These are phyloP conservation scores for Hemitrygon akajei DNA, from an alignment of 2,797 vertebrate genomes.

Conservation along the genomic window DNA sequence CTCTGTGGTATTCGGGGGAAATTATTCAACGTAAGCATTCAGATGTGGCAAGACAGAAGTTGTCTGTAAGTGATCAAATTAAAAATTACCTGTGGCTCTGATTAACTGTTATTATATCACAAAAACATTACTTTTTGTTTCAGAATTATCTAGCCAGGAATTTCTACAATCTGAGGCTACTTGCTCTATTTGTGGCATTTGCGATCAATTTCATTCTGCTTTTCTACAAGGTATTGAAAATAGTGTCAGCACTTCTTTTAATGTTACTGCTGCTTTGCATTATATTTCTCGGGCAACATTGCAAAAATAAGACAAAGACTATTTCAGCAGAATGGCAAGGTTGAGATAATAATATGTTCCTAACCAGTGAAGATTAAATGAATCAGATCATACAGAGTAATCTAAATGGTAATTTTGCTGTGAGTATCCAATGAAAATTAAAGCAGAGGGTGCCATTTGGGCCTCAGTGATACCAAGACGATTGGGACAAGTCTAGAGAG, in stretches of 20 bases:
- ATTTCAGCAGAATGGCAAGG: background rate
- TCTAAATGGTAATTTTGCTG: background rate
- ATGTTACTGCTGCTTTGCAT: background rate
- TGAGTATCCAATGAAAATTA: background rate
- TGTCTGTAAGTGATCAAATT: background rate
- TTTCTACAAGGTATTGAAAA: slow-evolving; percentile 84
- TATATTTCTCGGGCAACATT: background rate
- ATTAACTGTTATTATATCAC: no score
- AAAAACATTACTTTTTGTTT: slow-evolving; percentile 46
- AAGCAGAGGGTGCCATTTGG: background rate
- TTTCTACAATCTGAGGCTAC: slow-evolving; percentile 95
- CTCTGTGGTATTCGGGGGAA: background rate
- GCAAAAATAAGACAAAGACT: background rate
- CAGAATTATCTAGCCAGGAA: slow-evolving; percentile 97
- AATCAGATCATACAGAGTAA: background rate
- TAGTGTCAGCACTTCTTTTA: background rate
- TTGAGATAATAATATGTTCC: background rate
- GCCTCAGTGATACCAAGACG: background rate
- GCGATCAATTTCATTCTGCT: slow-evolving; percentile 99
- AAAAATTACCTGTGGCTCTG: background rate
- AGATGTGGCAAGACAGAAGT: background rate
- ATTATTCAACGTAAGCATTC: background rate
- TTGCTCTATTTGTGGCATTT: slow-evolving; percentile 94
- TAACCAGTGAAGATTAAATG: background rate
- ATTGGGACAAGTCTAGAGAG: background rate